Conservation (phyloP, 2,113 vertebrate species). For the Scomber japonicus region DNA sequence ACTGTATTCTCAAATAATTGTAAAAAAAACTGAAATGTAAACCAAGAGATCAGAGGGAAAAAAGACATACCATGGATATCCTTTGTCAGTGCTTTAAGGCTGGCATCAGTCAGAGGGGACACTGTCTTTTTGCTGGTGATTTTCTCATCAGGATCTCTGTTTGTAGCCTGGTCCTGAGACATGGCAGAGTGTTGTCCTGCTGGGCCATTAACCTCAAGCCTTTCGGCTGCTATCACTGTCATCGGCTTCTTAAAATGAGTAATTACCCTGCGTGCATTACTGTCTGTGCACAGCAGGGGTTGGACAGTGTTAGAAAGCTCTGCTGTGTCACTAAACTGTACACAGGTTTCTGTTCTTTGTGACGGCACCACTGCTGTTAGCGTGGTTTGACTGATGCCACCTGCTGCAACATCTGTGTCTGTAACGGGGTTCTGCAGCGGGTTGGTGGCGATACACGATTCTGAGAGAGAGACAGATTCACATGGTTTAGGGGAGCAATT, state of each 20-base stretch:
- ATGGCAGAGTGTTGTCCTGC: neutral
- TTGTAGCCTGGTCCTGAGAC: neutral
- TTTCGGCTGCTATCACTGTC: neutral
- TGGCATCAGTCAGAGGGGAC: constrained; percentile 3
- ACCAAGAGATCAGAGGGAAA: neutral
- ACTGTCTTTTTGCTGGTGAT: neutral
- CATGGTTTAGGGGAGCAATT: neutral
- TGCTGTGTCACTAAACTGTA: neutral
- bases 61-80: constrained; percentile 57
- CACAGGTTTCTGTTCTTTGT: constrained; percentile 1
- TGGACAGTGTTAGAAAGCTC: neutral
- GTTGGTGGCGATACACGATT: neutral
- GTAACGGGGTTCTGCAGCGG: neutral
- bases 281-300: neutral
- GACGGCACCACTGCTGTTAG: neutral
- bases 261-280: neutral
- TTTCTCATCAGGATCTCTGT: neutral
- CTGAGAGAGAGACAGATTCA: neutral
- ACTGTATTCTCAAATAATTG: neutral
- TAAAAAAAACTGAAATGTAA: neutral
- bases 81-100: constrained; percentile 2
- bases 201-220: neutral
- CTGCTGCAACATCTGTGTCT: neutral
- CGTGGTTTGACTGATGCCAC: neutral
- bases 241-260: neutral